Base-by-base conservation (phyloP, 2,888 invertebrate species). In the Drosophila mercatorum region DNA sequence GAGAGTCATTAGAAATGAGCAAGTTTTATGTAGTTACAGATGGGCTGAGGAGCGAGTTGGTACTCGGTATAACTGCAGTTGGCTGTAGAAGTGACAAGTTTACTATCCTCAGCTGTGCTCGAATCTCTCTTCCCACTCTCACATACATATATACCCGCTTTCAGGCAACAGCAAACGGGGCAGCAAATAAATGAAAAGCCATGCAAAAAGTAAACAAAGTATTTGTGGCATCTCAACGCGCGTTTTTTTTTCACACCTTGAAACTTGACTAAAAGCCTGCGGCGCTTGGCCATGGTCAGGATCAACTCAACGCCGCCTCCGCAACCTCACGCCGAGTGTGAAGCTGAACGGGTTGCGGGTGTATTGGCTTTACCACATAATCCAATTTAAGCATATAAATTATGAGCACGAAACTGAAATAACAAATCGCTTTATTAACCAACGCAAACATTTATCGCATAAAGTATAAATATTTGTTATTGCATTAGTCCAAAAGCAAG, bases 391-490 rank as follows among this genome's bases (percentile, higher is more conserved):
- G 86, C 86, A 75, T 88, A 86, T 86, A 86, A 86, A 88, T 86
- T 86, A 86, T 86, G 90, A 70, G 75, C 88, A 77, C 72, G 86
- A 86, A 86, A 67, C 79, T 49, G 74, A 89, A 83, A 86, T 88
- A 91, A 90, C 83, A 89, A 91, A 91, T 91, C 79, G 80, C 79
- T 81, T 82, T 89, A 85, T 89, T 91, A 89, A 89, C 85, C 88
- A 89, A 91, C 82, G 84, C 84, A 84, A 90, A 90, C 90, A 90
- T 84, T 91, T 91, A 91, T 91, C 91, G 90, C 91, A 87, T 90
- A 78, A 86, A 90, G 90, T 91, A 91, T 92, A 91, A 91, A 91
- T 91, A 91, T 91, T 91, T 91, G 92, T 91, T 92, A 86, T 86
- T 86, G 86, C 86, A 88, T 90, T 88, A 86, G 86, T 90, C 76